phyloP scores from a whole-genome alignment of 2,113 vertebrate species.

The Eulemur rufifrons region DNA sequence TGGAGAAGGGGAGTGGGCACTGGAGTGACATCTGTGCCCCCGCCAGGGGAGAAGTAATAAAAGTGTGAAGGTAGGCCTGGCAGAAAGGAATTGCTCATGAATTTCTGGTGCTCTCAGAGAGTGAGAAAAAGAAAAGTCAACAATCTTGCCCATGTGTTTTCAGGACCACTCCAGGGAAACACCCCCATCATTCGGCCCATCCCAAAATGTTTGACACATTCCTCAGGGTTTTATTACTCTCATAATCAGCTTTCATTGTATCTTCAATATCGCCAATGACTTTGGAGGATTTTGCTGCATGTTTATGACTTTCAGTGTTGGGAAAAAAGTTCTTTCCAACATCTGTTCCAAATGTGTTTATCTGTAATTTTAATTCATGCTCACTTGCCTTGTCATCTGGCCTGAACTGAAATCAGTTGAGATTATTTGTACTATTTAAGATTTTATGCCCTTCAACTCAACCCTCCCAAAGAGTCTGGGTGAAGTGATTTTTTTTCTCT shows the following conservation, averaged over 20 bases:
- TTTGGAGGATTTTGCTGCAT: slow-evolving; percentile 71
- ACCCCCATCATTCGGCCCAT: slow-evolving; percentile 44
- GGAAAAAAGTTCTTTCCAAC: slow-evolving; percentile 66
- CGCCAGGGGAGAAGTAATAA: slow-evolving; percentile 37
- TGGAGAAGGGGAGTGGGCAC: neutral
- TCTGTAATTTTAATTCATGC: slow-evolving; percentile 80
- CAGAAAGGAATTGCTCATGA: neutral
- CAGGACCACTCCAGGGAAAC: slow-evolving; percentile 41
- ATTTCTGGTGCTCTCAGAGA: neutral
- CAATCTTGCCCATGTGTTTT: slow-evolving; percentile 6
- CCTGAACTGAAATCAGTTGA: slow-evolving; percentile 72
- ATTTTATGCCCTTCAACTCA: slow-evolving; percentile 73
- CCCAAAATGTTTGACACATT: slow-evolving; percentile 34
- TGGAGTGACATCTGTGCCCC: neutral
- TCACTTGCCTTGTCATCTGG: slow-evolving; percentile 77
- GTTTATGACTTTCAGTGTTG: slow-evolving; percentile 43
- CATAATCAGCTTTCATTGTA: slow-evolving; percentile 67
- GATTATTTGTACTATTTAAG: slow-evolving; percentile 74
- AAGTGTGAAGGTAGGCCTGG: neutral
- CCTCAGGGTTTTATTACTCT: slow-evolving; percentile 72
- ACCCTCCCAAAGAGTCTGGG: slow-evolving; percentile 49
- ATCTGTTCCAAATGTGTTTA: slow-evolving; percentile 75
- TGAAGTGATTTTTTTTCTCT: neutral
- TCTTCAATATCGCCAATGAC: slow-evolving; percentile 63
- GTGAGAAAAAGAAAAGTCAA: neutral